Conservation (phyloP, 2,113 vertebrate species). For the Paramormyrops kingsleyae region DNA sequence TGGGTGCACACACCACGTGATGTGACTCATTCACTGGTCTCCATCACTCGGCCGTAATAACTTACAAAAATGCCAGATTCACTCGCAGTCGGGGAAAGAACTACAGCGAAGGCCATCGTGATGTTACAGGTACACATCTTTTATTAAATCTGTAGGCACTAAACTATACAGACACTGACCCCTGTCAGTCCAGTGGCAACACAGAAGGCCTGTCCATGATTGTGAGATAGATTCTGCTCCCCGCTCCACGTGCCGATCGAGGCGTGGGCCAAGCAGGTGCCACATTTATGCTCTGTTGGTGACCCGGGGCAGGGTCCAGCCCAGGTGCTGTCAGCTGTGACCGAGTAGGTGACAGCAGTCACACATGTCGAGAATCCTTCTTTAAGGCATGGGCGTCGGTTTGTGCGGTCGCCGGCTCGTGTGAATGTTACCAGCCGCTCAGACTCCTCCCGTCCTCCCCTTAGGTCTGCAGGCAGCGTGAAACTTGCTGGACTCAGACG, state of each 20-base stretch:
- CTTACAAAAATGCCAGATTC: not conserved
- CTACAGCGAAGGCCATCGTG: not conserved
- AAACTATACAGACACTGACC: conserved; percentile 73
- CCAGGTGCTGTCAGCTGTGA: not conserved
- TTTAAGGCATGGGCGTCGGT: not conserved
- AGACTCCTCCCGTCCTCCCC: not conserved
- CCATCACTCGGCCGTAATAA: not conserved
- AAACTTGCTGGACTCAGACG: not conserved
- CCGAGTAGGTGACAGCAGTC: not conserved
- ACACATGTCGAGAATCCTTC: not conserved
- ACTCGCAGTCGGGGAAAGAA: not conserved
- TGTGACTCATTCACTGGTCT: not conserved
- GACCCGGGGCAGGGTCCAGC: not conserved
- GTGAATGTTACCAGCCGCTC: not conserved
- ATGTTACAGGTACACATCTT: conserved; percentile 14
- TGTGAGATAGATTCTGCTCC: not conserved
- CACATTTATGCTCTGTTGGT: not conserved
- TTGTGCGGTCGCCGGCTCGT: not conserved
- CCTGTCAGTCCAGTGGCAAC: conserved; percentile 75
- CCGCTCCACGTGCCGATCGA: not conserved
- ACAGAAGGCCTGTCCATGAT: conserved; percentile 36
- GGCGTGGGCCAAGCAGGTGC: not conserved
- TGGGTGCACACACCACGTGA: not conserved
- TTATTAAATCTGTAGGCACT: conserved; percentile 59
- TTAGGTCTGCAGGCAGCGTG: not conserved